Conservation (phyloP, 2,888 invertebrate genomes). For the Cerastoderma edule region DNA sequence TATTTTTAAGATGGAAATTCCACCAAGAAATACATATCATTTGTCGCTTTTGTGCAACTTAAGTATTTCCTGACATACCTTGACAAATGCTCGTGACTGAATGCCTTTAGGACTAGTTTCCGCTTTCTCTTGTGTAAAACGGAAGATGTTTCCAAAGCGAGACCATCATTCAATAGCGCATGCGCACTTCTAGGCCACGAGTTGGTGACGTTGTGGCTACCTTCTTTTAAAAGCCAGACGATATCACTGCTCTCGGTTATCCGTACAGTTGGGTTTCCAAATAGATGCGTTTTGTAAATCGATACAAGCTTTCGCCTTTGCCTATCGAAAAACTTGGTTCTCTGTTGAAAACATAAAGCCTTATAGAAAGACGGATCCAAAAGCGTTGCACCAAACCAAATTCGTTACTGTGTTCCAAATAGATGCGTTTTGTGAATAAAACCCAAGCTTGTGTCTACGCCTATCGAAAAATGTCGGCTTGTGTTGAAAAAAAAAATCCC, state of each 20-base stretch:
- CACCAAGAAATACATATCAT: background rate
- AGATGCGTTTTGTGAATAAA: no score
- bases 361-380: no score
- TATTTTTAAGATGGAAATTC: background rate
- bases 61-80: conserved; percentile 1
- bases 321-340: conserved; percentile 64
- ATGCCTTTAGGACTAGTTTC: conserved; percentile 71
- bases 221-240: conserved; percentile 71
- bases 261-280: conserved; percentile 80
- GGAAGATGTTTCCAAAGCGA: conserved; percentile 70
- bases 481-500: no score
- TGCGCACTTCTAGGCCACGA: conserved; percentile 78
- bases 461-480: no score
- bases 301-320: conserved; percentile 69
- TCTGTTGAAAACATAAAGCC: conserved; percentile 63
- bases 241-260: conserved; percentile 76
- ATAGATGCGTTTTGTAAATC: conserved; percentile 80
- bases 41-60: background rate
- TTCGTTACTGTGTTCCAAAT: no score
- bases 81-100: conserved; percentile 70
- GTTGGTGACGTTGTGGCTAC: conserved; percentile 75
- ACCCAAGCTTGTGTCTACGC: no score
- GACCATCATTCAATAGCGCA: conserved; percentile 74
- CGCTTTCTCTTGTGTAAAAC: conserved; percentile 67
- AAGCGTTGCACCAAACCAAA: no score